Evolutionary conservation across 37 sponge, comb jelly and placozoan species (phyloP), one percentile per base, ranked within the genome.

Genomic region (Petrosia ficiformis): DNA sequence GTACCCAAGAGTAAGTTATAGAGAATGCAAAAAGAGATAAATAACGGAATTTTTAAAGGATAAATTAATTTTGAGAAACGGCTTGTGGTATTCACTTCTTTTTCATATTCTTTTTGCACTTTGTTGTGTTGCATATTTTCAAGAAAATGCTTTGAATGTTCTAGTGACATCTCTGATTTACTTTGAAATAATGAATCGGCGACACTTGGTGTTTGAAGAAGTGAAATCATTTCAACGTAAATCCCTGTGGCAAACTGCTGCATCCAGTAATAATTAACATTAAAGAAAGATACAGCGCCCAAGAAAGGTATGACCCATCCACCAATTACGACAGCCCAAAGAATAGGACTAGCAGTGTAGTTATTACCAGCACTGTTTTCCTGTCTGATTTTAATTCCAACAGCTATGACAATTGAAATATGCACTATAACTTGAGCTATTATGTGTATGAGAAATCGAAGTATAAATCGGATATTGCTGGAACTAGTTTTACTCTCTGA

Each of bases 181-280:
- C 72, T 65, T 10, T 63, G 56, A 29, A 84, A 84, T 21, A 84
- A 78, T 66, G 74, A 39, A 11, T 77, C 73, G 0, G 85, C 78
- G 54, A 48, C 14, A 48, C 14, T 14, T 48, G 54, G 54, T 48
- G 14, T 48, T 48, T 48, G 54, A 48, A 8, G 14, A 14, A 8
- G 14, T 48, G 8, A 8, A 8, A 48, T 48, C 54, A 48, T 48
- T 19, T 48, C 54, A 14, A 48, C 14, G 54, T 19, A 48, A 14
- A 48, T 48, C 14, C 14, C 14, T 48, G 14, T 8, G 14, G 14
- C 8, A 19, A 48, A 48, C 54, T 48, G 54, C 14, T 48, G 54
- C 8, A 48, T 19, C 54, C 54, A 48, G 14, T 48, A 48, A 14
- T 48, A 48, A 14, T 48, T 48, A 14, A 48, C 14, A 14, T 19